These are phyloP conservation scores for Ferdinandea cuprea DNA, from an alignment of 2,888 invertebrate species.

Conservation along the genomic window DNA sequence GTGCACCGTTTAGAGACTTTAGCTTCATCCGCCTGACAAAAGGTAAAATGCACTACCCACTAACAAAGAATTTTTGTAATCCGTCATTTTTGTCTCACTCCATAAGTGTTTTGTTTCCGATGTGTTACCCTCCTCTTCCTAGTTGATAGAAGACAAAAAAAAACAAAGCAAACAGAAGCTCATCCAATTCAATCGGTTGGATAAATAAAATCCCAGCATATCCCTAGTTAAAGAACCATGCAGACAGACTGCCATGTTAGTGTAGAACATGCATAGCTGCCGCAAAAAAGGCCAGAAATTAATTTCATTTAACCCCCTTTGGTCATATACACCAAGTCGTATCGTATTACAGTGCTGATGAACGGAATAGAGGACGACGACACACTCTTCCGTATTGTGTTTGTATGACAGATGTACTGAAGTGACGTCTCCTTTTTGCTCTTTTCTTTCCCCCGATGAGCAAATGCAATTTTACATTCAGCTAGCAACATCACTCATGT, in stretches of 20 bases:
- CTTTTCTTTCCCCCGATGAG: conserved; percentile 46
- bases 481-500: neutral
- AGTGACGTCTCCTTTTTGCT: conserved; percentile 45
- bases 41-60: conserved; percentile 58
- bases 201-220: conserved; percentile 66
- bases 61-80: conserved; percentile 58
- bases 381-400: conserved; percentile 51
- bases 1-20: conserved; percentile 34
- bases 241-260: neutral
- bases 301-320: conserved; percentile 70
- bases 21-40: neutral
- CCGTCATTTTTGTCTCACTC: conserved; percentile 9
- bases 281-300: conserved; percentile 69
- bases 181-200: conserved; percentile 71
- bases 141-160: conserved; percentile 9
- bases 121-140: conserved; percentile 19
- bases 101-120: conserved; percentile 23
- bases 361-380: conserved; percentile 18
- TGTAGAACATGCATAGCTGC: conserved; percentile 50
- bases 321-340: conserved; percentile 27
- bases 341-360: conserved; percentile 51
- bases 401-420: conserved; percentile 36
- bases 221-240: conserved; percentile 1
- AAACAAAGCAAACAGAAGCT: conserved; percentile 58
- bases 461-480: conserved; percentile 45